Conservation (phyloP, 2,888 invertebrate genomes). For the Pachydiplax longipennis region DNA sequence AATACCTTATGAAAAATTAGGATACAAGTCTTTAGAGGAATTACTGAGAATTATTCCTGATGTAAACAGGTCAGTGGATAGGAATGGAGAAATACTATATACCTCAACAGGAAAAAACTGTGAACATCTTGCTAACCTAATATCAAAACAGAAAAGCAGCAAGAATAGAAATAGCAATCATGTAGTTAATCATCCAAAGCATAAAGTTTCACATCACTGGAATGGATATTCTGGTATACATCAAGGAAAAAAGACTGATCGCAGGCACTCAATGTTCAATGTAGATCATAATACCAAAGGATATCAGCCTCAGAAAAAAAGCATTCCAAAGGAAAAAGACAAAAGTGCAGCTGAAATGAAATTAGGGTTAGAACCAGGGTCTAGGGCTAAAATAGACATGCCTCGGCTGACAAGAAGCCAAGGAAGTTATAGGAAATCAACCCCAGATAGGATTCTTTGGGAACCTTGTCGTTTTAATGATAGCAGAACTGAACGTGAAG, state of each 20-base stretch:
- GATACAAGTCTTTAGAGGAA: not conserved
- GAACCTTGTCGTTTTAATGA: no score
- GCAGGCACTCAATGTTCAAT: not conserved
- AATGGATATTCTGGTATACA: not conserved
- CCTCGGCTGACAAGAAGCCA: no score
- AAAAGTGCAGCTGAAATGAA: no score
- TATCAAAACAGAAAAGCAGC: not conserved
- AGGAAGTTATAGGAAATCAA: no score
- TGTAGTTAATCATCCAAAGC: not conserved
- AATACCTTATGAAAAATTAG: constrained; percentile 3
- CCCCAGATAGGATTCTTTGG: no score
- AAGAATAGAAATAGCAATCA: not conserved
- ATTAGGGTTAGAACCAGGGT: no score
- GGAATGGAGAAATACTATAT: not conserved
- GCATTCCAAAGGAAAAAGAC: not conserved
- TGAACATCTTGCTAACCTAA: not conserved
- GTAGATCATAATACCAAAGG: not conserved
- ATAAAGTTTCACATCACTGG: not conserved
- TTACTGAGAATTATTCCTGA: not conserved
- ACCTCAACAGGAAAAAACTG: not conserved
- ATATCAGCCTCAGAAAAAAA: not conserved
- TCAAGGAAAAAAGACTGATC: not conserved
- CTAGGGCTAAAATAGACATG: no score
- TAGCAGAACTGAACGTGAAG: no score
- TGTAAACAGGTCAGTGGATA: not conserved